Percentiles rank a stretch among this genome's conserved stretches.
Evolutionary conservation across 2,113 vertebrate species (phyloP).

Genomic region (Bothrops jararaca): DNA sequence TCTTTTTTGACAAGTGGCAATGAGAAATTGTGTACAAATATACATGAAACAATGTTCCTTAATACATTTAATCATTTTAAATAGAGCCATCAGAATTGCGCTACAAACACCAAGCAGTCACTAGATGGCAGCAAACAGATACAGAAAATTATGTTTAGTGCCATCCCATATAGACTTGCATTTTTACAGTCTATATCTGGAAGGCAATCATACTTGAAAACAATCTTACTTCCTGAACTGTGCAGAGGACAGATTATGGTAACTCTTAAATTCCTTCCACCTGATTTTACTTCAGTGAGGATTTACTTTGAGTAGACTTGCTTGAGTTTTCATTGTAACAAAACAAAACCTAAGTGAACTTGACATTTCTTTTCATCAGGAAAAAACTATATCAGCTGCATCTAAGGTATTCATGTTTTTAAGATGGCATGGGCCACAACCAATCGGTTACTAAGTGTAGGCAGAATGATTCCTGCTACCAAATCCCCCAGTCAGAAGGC

Average conservation of each 20-base stretch:
- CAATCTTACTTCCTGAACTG: not conserved
- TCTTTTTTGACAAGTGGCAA: not conserved
- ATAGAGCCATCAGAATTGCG: not conserved
- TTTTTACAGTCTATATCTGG: not conserved
- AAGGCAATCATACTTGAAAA: not conserved
- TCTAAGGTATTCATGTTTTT: not conserved
- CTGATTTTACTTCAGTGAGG: not conserved
- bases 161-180: not conserved
- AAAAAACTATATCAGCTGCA: not conserved
- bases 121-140: not conserved
- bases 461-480: not conserved
- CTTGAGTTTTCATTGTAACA: not conserved
- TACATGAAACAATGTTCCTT: not conserved
- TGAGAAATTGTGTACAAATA: not conserved
- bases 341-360: not conserved
- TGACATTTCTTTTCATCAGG: not conserved
- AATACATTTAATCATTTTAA: not conserved
- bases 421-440: not conserved
- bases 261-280: not conserved
- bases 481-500: not conserved
- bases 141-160: not conserved
- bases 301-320: not conserved
- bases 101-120: not conserved
- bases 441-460: not conserved
- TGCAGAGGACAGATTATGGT: not conserved